phyloP scores from a whole-genome alignment of 2,797 vertebrate species.

The Sandelia bainsii region DNA sequence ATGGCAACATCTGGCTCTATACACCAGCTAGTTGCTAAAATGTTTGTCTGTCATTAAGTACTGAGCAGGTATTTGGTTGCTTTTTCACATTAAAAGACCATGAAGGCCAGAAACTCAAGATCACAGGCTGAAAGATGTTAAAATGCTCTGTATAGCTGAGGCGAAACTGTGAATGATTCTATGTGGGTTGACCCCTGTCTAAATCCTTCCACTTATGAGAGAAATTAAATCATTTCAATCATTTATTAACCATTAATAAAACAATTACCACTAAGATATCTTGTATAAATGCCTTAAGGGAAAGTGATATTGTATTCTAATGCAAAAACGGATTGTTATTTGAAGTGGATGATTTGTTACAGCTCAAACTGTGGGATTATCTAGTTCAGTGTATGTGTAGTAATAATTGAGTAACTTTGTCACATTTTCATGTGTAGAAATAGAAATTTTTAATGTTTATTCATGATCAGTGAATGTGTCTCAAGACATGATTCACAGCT shows the following conservation, averaged over 20 bases:
- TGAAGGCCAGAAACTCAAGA: neutral
- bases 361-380: neutral
- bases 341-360: neutral
- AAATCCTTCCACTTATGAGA: neutral
- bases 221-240: neutral
- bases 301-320: neutral
- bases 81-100: too few relatives aligned
- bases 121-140: neutral
- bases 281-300: neutral
- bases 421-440: neutral
- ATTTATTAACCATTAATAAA: neutral
- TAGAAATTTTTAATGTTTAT: neutral
- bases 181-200: neutral
- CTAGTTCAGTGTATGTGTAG: neutral
- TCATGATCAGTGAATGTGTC: too few relatives aligned
- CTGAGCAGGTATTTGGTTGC: too few relatives aligned
- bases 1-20: too few relatives aligned
- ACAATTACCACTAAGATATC: neutral
- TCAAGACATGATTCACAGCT: too few relatives aligned
- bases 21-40: too few relatives aligned
- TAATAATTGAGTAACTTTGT: neutral
- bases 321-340: too few relatives aligned
- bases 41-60: too few relatives aligned
- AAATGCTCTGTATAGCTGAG: neutral
- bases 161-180: too few relatives aligned